Base-by-base conservation (phyloP, 2,888 invertebrate genomes). In the Agrotis clavis region DNA sequence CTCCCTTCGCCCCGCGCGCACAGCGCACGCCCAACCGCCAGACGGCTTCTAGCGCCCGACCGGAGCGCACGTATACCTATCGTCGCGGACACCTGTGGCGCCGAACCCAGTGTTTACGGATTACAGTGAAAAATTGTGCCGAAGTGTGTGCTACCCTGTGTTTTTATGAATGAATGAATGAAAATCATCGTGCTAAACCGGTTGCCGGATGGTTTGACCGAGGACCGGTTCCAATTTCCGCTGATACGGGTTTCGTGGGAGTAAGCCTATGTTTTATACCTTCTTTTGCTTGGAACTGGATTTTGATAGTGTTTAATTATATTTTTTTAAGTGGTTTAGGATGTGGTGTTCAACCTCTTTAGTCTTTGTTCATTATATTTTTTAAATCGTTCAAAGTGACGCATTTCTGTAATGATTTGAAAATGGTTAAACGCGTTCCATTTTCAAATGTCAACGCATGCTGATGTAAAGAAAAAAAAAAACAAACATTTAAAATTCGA, bases 171-270 rank as follows among this genome's bases (percentile, higher is more conserved):
- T 92, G 92, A 85, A 85, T 81, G 81, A 77, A 81, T 77, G 81
- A 81, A 80, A 86, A 85, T 71, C 79, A 75, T 74, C 81, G 81
- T 83, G 79, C 62, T 64, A 76, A 84, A 90, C 90, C 88, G 89
- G 90, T 90, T 77, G 82, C 89, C 90, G 91, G 91, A 92, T 89
- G 91, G 86, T 81, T 87, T 88, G 85, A 89, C 86, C 87, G 79
- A 67, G 79, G 87, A 92, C 92, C 90, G 88, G 92, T 92, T 89
- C 88, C 87, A 84, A 89, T 92, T 91, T 93, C 93, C 93, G 92
- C 86, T 73, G 89, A 83, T 89, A 87, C 91, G 70, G 78, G 90
- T 90, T 90, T 88, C 90, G 92, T 92, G 92, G 90, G 93, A 92
- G 90, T 87, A 85, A 88, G 77, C 83, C 80, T 83, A 83, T 83